phyloP scores from a whole-genome alignment of 2,888 invertebrate genomes.

The Chymomyza amoena region DNA sequence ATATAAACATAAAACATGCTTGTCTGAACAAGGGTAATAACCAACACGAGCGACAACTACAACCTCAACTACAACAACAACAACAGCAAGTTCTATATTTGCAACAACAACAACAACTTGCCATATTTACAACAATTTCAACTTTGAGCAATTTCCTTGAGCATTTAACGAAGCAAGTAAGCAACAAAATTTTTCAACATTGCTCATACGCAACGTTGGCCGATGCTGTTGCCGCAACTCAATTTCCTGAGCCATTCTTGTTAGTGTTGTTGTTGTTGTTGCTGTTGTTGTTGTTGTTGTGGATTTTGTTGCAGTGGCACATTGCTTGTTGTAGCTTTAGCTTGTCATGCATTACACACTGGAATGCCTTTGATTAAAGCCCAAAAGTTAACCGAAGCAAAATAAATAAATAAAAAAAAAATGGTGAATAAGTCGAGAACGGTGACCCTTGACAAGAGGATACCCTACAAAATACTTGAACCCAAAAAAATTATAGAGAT shows the following conservation, averaged over 20 bases:
- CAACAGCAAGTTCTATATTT: not conserved
- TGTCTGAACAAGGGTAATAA: not conserved
- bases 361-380: conserved; percentile 48
- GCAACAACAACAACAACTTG: not conserved
- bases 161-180: conserved; percentile 4
- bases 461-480: too few relatives aligned
- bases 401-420: not conserved
- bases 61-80: not conserved
- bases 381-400: conserved; percentile 1
- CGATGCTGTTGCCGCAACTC: not conserved
- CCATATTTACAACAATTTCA: not conserved
- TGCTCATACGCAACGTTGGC: not conserved
- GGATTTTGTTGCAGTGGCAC: not conserved
- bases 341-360: conserved; percentile 9
- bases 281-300: not conserved
- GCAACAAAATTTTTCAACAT: not conserved
- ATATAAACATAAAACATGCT: not conserved
- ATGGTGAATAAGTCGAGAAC: not conserved
- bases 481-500: too few relatives aligned
- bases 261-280: not conserved
- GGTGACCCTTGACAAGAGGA: not conserved
- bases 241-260: conserved; percentile 1
- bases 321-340: not conserved
- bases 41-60: not conserved
- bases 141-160: conserved; percentile 2